A percentile compares a stretch with the other conserved stretches of the same genome.
phyloP scores from a whole-genome alignment of 2,113 vertebrate genomes.

The Nanorana parkeri region DNA sequence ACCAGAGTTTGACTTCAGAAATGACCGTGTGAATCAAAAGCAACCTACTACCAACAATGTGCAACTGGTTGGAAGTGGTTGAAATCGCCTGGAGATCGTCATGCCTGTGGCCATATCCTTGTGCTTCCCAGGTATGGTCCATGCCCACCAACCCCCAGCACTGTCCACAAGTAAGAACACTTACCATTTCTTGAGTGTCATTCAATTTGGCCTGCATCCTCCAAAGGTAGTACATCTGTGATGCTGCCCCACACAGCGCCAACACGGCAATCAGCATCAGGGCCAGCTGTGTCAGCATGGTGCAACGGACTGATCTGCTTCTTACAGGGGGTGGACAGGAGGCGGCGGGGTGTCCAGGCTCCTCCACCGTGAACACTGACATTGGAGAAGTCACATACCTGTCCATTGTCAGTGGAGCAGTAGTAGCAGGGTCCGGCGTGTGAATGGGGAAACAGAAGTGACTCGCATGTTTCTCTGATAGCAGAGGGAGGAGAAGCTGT shows the following conservation, averaged over 20 bases:
- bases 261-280: slow-evolving; percentile 72
- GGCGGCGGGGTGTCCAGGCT: slow-evolving; percentile 56
- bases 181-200: slow-evolving; percentile 13
- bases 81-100: too few relatives aligned
- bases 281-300: slow-evolving; percentile 52
- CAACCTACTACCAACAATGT: too few relatives aligned
- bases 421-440: slow-evolving; percentile 2
- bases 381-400: slow-evolving; percentile 3
- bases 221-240: slow-evolving; percentile 77
- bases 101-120: too few relatives aligned
- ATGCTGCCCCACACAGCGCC: slow-evolving; percentile 63
- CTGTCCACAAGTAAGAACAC: neutral
- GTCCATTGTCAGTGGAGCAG: slow-evolving; percentile 33
- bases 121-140: too few relatives aligned
- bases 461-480: neutral
- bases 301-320: fast-evolving
- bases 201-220: slow-evolving; percentile 59
- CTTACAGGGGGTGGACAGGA: slow-evolving; percentile 59
- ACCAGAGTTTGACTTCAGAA: too few relatives aligned
- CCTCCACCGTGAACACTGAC: slow-evolving; percentile 76
- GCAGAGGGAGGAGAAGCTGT: neutral
- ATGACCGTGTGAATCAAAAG: too few relatives aligned
- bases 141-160: neutral
- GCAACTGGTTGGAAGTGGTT: too few relatives aligned
- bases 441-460: neutral